Base-by-base conservation (phyloP, 1,140 invertebrate species). In the Magallana gigas region DNA sequence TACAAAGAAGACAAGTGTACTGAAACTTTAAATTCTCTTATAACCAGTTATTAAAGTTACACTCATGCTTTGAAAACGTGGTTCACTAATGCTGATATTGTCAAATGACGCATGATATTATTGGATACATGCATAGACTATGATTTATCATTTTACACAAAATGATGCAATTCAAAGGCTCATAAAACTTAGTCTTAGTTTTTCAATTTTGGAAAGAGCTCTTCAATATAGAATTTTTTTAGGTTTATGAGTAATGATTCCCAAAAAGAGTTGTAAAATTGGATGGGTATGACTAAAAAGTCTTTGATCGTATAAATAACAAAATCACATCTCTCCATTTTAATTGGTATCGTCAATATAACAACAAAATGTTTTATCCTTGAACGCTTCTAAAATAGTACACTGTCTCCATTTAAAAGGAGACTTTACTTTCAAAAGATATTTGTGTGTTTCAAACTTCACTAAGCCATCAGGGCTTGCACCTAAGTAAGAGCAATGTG, bases 231-330 rank as follows among this genome's bases (percentile, higher is more conserved):
- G 23, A 86, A 81, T n/a, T 56, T 57, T 0, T 59, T 81, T 0
- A 86, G 57, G 57, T 80, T 86, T 12, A 12, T 12, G 9, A 59
- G 12, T 57, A 86, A 57, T 18, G 48, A 14, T 12, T 58, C 8
- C 68, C 85, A 86, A 59, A 86, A 86, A 18, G 8, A 57, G 12
- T 86, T 11, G 18, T 86, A 23, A 86, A 81, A 80, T 36, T 59
- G 12, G 8, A 86, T 86, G 23, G 36, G 36, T 1, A 36, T 36
- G 1, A 36, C 36, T 36, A 36, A 36, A 36, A 36, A 1, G 36
- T 36, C 68, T 23, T 86, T 86, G 16, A 58, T 62, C n/a, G 85
- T 87, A 18, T 58, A 87, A 2, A 87, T 56, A 14, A 87, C 57
- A 83, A 87, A 87, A 62, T 60, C 80, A 64, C 76, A 83, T 8